Percentiles rank a stretch among this genome's conserved stretches.
phyloP scores from a whole-genome alignment of 2,797 vertebrate genomes.

The Tenualosa thibaudeaui region DNA sequence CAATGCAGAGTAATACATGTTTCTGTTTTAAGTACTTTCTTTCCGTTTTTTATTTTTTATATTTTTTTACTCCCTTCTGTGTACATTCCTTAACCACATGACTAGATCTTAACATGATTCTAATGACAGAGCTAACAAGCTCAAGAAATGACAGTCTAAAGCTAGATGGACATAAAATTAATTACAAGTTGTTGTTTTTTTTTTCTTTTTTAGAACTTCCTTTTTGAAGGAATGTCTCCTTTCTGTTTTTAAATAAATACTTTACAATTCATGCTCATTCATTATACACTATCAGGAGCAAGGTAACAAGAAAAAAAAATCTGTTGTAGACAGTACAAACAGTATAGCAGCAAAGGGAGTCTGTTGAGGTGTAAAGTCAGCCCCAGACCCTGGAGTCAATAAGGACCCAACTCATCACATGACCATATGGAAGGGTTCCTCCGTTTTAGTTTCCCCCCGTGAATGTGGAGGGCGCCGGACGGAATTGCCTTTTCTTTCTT shows the following conservation, averaged over 20 bases:
- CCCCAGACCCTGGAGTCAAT: conserved; percentile 83
- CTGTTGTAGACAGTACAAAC: conserved; percentile 87
- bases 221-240: conserved; percentile 74
- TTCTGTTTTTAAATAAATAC: conserved; percentile 93
- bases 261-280: conserved; percentile 96
- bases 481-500: neutral
- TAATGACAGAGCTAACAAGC: conserved; percentile 85
- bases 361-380: conserved; percentile 75
- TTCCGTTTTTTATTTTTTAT: conserved; percentile 67
- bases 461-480: conserved; percentile 62
- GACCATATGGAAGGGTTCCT: conserved; percentile 52
- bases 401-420: conserved; percentile 74
- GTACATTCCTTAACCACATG: conserved; percentile 79
- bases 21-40: conserved; percentile 17
- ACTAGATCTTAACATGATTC: conserved; percentile 79
- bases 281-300: conserved; percentile 89
- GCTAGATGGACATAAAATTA: conserved; percentile 86
- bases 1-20: conserved; percentile 63
- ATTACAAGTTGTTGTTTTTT: conserved; percentile 79
- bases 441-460: conserved; percentile 53
- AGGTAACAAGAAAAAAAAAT: conserved; percentile 72
- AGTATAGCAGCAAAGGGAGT: conserved; percentile 90
- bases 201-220: conserved; percentile 57
- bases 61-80: conserved; percentile 71
- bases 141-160: conserved; percentile 86